A percentile compares a stretch with the other conserved stretches of the same genome.
These are phyloP conservation scores for Ephydatia muelleri DNA, from an alignment of 37 sponge, comb jelly and placozoan genomes.

Conservation along the genomic window DNA sequence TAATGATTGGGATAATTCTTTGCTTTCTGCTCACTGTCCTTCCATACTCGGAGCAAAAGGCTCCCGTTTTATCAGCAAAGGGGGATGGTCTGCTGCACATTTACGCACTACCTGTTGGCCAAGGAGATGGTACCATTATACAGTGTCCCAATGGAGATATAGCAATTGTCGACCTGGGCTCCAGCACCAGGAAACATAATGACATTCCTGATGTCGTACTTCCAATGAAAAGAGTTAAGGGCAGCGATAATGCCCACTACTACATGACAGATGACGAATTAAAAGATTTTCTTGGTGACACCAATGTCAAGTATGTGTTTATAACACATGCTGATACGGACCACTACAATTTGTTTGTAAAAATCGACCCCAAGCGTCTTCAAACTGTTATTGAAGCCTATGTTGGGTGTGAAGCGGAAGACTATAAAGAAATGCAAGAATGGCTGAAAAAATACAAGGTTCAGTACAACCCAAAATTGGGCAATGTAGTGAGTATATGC, in stretches of 20 bases:
- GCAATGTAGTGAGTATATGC: background rate
- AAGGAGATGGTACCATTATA: constrained; percentile 54
- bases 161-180: constrained; percentile 38
- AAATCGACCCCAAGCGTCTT: constrained; percentile 5
- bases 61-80: no score
- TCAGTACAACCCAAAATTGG: background rate
- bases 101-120: constrained; percentile 45
- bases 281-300: constrained; percentile 4
- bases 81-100: constrained; percentile 7
- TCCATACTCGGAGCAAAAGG: no score
- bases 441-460: background rate
- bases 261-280: background rate
- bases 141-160: constrained; percentile 40
- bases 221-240: no score
- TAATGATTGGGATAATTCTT: no score
- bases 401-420: background rate
- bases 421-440: constrained; percentile 6
- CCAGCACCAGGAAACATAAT: background rate
- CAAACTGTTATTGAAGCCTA: no score
- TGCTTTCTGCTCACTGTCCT: no score
- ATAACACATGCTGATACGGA: constrained; percentile 37
- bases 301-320: background rate
- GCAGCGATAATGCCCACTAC: no score
- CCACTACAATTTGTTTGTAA: constrained; percentile 34
- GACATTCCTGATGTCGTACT: background rate